Percentiles rank a stretch among this genome's conserved stretches.
These are phyloP conservation scores for Thunnus maccoyii DNA, from an alignment of 2,113 vertebrate species.

Conservation along the genomic window DNA sequence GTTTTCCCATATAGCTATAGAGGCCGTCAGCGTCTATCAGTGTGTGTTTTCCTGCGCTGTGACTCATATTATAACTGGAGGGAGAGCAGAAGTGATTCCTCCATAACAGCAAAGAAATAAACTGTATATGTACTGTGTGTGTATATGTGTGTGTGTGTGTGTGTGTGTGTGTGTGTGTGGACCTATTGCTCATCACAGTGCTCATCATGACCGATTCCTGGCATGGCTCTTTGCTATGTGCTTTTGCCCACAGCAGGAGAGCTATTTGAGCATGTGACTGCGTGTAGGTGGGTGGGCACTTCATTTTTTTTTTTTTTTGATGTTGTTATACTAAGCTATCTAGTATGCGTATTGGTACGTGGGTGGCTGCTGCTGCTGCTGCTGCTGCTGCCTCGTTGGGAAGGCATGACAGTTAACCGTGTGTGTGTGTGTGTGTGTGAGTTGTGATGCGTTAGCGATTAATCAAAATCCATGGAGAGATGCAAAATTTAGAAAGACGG, in stretches of 20 bases:
- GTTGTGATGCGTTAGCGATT: slow-evolving; percentile 12
- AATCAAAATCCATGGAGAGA: neutral
- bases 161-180: slow-evolving; percentile 2
- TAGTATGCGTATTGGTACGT: slow-evolving; percentile 12
- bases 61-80: slow-evolving; percentile 60
- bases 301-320: slow-evolving; percentile 48
- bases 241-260: slow-evolving; percentile 59
- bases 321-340: slow-evolving; percentile 48
- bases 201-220: slow-evolving; percentile 32
- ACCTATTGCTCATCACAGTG: slow-evolving; percentile 32
- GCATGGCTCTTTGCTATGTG: slow-evolving; percentile 25
- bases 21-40: neutral
- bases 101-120: neutral
- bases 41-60: slow-evolving; percentile 25
- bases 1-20: neutral
- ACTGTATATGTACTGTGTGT: neutral
- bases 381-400: slow-evolving; percentile 45
- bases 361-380: slow-evolving; percentile 47
- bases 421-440: neutral
- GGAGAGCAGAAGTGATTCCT: slow-evolving; percentile 52
- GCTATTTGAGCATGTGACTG: slow-evolving; percentile 56
- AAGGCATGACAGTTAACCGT: slow-evolving; percentile 28
- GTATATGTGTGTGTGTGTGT: neutral
- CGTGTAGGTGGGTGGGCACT: slow-evolving; percentile 51
- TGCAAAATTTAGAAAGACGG: neutral